These are phyloP conservation scores for Drosophila repletoides DNA, from an alignment of 1,140 invertebrate genomes.

Conservation along the genomic window DNA sequence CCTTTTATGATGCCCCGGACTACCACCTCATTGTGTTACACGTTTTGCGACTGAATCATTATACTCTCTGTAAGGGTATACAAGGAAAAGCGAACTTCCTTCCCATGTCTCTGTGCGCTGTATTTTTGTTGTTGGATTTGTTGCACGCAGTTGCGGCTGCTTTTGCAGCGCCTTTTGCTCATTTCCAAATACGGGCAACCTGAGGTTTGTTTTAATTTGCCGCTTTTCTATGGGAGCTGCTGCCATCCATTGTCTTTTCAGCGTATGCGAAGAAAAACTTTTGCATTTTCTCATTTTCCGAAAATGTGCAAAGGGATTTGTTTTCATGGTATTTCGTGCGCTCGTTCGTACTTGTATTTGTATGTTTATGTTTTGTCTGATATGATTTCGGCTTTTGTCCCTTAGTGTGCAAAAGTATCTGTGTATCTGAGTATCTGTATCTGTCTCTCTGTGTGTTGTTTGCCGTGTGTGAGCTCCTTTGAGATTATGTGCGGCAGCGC, in stretches of 20 bases:
- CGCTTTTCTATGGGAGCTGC: conserved; percentile 64
- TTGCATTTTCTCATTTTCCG: conserved; percentile 80
- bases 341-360: conserved; percentile 44
- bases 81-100: background rate
- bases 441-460: background rate
- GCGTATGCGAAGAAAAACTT: conserved; percentile 65
- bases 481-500: conserved; percentile 64
- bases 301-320: conserved; percentile 81
- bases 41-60: too few species aligned
- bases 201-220: conserved; percentile 81
- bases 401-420: conserved; percentile 25
- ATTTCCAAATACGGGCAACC: conserved; percentile 79
- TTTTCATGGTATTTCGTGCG: conserved; percentile 63
- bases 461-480: conserved; percentile 41
- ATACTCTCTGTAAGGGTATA: too few species aligned
- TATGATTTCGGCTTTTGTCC: conserved; percentile 75
- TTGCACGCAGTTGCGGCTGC: conserved; percentile 12
- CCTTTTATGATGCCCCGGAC: too few species aligned
- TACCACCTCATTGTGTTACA: too few species aligned
- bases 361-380: conserved; percentile 71
- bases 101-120: background rate
- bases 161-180: conserved; percentile 55
- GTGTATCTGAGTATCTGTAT: conserved; percentile 8
- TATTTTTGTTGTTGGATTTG: conserved; percentile 14
- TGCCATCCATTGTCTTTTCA: conserved; percentile 59